Conservation (phyloP, 2,888 invertebrate genomes). For the Oscheius sp. region DNA sequence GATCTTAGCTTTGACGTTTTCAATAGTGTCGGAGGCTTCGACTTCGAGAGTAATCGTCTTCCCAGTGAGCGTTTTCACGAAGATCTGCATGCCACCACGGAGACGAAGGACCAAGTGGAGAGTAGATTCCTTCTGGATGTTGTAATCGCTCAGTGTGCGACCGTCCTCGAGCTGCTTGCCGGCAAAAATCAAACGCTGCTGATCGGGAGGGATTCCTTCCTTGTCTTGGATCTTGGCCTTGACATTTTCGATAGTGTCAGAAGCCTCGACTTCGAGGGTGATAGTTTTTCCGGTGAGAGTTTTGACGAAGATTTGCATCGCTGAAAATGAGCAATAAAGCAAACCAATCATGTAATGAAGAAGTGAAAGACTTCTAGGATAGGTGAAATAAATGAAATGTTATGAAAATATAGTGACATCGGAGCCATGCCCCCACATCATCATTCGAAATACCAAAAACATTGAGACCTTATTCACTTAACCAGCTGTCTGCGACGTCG, state of each 20-base stretch:
- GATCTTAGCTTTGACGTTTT: slow-evolving; percentile 22
- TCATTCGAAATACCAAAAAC: too few relatives aligned
- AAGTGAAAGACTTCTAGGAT: too few relatives aligned
- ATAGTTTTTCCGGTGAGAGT: slow-evolving; percentile 25
- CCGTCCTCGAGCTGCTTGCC: neutral
- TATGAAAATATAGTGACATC: too few relatives aligned
- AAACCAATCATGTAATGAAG: neutral
- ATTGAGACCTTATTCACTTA: too few relatives aligned
- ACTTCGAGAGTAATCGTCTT: slow-evolving; percentile 23
- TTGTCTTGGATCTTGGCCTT: slow-evolving; percentile 28
- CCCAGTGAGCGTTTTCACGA: slow-evolving; percentile 74
- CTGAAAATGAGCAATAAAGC: slow-evolving; percentile 25
- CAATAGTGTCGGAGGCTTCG: slow-evolving; percentile 24
- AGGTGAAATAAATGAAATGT: too few relatives aligned
- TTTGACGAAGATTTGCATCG: slow-evolving; percentile 88
- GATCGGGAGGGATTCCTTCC: slow-evolving; percentile 26
- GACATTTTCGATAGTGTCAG: slow-evolving; percentile 25
- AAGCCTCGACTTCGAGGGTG: slow-evolving; percentile 26
- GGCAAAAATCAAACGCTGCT: slow-evolving; percentile 23
- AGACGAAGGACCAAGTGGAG: slow-evolving; percentile 78
- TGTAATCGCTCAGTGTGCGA: slow-evolving; percentile 80
- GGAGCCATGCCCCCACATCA: too few relatives aligned
- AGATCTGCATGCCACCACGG: slow-evolving; percentile 85
- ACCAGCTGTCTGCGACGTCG: too few relatives aligned
- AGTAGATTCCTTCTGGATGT: slow-evolving; percentile 87